Percentiles rank a stretch among this genome's conserved stretches.
phyloP scores from a whole-genome alignment of 2,113 vertebrate genomes.

The Odontesthes bonariensis region DNA sequence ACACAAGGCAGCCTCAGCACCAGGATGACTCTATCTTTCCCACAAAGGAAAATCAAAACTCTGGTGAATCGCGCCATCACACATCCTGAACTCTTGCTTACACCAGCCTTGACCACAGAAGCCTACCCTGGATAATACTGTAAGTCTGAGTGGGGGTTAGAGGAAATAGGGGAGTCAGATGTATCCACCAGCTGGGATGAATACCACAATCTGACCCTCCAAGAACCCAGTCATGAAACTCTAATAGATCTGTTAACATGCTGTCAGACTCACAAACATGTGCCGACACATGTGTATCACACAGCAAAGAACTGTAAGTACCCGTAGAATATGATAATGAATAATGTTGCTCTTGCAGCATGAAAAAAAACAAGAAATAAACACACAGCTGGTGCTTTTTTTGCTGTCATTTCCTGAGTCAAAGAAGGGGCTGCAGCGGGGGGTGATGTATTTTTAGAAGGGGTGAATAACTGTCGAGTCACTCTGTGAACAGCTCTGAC shows the following conservation, averaged over 20 bases:
- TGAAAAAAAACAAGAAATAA: conserved; percentile 18
- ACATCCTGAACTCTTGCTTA: conserved; percentile 50
- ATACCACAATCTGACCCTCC: conserved; percentile 5
- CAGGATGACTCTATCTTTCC: background rate
- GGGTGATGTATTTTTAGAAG: conserved; percentile 65
- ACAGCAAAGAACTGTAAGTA: background rate
- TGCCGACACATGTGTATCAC: conserved; percentile 3
- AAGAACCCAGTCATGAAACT: conserved; percentile 40
- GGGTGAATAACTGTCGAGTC: conserved; percentile 75
- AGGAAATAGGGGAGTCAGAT: background rate
- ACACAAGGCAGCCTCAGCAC: conserved; percentile 15
- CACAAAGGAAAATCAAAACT: too few species aligned
- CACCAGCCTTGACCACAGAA: conserved; percentile 38
- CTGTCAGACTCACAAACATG: conserved; percentile 20
- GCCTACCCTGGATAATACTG: background rate
- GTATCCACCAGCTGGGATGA: background rate
- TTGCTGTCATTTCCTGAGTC: conserved; percentile 43
- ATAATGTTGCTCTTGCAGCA: background rate
- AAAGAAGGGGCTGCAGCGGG: conserved; percentile 14
- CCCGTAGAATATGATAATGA: background rate
- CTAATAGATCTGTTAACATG: conserved; percentile 18
- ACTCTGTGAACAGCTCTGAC: conserved; percentile 57
- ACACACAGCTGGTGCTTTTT: conserved; percentile 2
- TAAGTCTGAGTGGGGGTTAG: conserved; percentile 11
- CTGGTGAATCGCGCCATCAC: conserved; percentile 16